These are phyloP conservation scores for Eustalomyia histrio DNA, from an alignment of 2,888 invertebrate genomes.

Conservation along the genomic window DNA sequence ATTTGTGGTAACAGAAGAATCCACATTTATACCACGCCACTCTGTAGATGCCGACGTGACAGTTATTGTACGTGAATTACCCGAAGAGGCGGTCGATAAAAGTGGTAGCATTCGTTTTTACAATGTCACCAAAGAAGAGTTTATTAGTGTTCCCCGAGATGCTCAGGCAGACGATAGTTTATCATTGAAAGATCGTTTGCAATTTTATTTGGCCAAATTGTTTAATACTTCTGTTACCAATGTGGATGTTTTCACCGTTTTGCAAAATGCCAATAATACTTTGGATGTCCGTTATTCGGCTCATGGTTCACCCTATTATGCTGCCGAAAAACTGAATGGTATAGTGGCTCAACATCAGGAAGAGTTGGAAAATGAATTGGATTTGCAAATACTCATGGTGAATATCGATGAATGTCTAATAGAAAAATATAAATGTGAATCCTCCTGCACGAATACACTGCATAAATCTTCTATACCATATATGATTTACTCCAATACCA, in stretches of 20 bases:
- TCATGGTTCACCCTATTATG: slow-evolving; percentile 96
- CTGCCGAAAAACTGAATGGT: slow-evolving; percentile 92
- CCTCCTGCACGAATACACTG: slow-evolving; percentile 90
- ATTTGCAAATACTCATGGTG: slow-evolving; percentile 89
- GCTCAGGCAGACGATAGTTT: slow-evolving; percentile 72
- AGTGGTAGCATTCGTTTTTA: slow-evolving; percentile 94
- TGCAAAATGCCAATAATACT: slow-evolving; percentile 83
- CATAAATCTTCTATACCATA: slow-evolving; percentile 87
- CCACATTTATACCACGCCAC: slow-evolving; percentile 82
- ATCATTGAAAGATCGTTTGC: slow-evolving; percentile 79
- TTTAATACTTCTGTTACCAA: slow-evolving; percentile 89
- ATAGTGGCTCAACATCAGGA: slow-evolving; percentile 87
- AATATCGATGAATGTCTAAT: slow-evolving; percentile 94
- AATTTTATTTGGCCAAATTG: slow-evolving; percentile 83
- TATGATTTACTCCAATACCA: slow-evolving; percentile 94
- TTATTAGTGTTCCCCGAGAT: slow-evolving; percentile 82
- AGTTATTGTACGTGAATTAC: slow-evolving; percentile 92
- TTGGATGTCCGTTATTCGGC: slow-evolving; percentile 95
- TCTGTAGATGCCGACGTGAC: slow-evolving; percentile 91
- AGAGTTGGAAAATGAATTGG: slow-evolving; percentile 86
- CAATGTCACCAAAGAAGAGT: slow-evolving; percentile 91
- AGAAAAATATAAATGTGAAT: slow-evolving; percentile 85
- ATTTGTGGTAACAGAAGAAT: slow-evolving; percentile 87
- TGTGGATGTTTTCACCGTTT: slow-evolving; percentile 96
- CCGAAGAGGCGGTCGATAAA: slow-evolving; percentile 94